Evolutionary conservation across 2,113 vertebrate genomes (phyloP).

Genomic region (Toxotes chatareus): DNA sequence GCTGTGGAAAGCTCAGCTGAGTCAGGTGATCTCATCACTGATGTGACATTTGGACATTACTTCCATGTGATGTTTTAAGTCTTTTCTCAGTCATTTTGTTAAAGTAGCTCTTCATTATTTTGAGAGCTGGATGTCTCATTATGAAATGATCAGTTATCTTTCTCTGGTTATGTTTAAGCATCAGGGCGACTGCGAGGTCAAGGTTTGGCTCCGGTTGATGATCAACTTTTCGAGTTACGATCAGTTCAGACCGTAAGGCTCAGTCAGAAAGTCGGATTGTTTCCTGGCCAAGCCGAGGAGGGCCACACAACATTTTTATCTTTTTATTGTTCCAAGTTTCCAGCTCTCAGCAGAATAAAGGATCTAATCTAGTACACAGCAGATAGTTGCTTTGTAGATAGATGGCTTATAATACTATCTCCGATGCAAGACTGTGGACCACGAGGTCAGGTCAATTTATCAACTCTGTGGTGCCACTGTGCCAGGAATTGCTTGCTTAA

Average conservation of each 20-base stretch:
- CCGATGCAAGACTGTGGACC: constrained; percentile 15
- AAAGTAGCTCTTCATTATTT: neutral
- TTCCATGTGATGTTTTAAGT: neutral
- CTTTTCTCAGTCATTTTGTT: neutral
- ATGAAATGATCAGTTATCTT: neutral
- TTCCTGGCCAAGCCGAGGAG: neutral
- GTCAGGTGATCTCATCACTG: no score
- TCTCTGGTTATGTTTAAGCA: neutral
- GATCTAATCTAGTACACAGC: constrained; percentile 41
- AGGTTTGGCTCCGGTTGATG: constrained; percentile 22
- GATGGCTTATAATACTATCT: constrained; percentile 10
- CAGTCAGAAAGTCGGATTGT: neutral
- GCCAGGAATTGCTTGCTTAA: constrained; percentile 34
- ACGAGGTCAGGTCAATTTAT: constrained; percentile 28
- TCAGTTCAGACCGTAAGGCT: no score
- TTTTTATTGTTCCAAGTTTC: constrained; percentile 64
- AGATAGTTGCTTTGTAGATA: constrained; percentile 32
- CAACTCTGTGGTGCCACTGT: constrained; percentile 21
- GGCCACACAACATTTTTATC: constrained; percentile 11
- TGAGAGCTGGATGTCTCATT: neutral
- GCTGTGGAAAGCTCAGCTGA: no score
- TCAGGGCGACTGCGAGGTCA: neutral
- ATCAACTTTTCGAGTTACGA: constrained; percentile 15
- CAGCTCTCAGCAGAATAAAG: constrained; percentile 42
- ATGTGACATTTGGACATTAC: no score